Evolutionary conservation across 2,797 vertebrate genomes (phyloP).

Genomic region (Melanotaenia parkinsoni): DNA sequence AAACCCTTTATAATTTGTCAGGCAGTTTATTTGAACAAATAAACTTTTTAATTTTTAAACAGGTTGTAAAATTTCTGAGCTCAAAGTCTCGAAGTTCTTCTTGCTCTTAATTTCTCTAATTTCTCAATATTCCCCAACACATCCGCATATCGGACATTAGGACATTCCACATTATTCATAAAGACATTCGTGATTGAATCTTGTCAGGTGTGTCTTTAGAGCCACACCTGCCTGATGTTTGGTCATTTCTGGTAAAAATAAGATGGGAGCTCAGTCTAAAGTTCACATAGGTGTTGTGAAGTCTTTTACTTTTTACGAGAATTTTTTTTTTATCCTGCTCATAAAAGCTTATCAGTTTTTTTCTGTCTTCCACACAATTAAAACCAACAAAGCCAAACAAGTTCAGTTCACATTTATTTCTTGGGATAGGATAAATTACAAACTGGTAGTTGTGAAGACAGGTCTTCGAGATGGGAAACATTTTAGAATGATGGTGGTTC

Average conservation of each 20-base stretch:
- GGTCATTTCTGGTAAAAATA: not conserved
- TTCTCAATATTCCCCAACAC: constrained; percentile 26
- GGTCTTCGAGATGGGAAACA: constrained; percentile 7
- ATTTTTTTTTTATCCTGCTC: constrained; percentile 7
- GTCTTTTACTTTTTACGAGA: constrained; percentile 24
- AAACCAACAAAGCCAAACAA: constrained; percentile 30
- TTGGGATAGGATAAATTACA: constrained; percentile 17
- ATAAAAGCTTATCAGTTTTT: constrained; percentile 60
- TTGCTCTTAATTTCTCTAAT: constrained; percentile 5
- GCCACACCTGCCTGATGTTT: not conserved
- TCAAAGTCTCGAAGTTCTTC: constrained; percentile 42
- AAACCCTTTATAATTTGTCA: constrained; percentile 90
- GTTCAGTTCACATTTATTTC: constrained; percentile 59
- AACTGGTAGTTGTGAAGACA: constrained; percentile 13
- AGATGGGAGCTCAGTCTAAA: not conserved
- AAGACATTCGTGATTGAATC: not conserved
- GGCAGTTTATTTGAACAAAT: constrained; percentile 93
- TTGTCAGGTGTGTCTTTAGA: not conserved
- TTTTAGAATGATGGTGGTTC: not conserved
- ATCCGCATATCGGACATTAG: constrained; percentile 5
- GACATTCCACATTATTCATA: constrained; percentile 1
- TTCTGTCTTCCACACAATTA: constrained; percentile 10
- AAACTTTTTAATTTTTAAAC: constrained; percentile 86
- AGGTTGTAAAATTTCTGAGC: constrained; percentile 51
- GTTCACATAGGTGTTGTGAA: not conserved